Evolutionary conservation across 2,113 vertebrate species (phyloP), one percentile per base, ranked within the genome.

Genomic region (Gracilinanus agilis): DNA sequence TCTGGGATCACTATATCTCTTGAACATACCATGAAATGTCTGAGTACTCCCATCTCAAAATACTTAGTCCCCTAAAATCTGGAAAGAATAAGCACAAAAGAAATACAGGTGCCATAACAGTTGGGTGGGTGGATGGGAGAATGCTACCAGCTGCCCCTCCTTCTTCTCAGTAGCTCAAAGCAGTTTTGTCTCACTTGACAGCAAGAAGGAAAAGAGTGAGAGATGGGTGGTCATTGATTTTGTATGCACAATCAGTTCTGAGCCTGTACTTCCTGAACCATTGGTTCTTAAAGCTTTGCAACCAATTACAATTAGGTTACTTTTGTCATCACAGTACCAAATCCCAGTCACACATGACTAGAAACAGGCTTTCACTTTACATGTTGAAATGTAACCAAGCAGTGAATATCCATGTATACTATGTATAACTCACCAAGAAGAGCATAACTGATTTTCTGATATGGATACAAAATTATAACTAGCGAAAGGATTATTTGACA

Each of bases 111-210:
- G 40, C 67, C 67, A 40, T 83, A n/a, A 40, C 67, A 83, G 67
- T 83, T 83, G 67, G 67, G 67, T 83, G n/a, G 67, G 67, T 83
- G n/a, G 67, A 34, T 83, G 67, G 67, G 67, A 6, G 34, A 83
- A 83, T 83, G 67, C n/a, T 83, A 34, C 67, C n/a, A 83, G n/a
- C 34, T 40, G 67, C n/a, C 67, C n/a, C 67, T 83, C 67, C n/a
- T 83, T 40, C 67, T 19, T 40, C n/a, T 40, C 16, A 21, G n/a
- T 83, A 83, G 34, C 67, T 83, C 67, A 83, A 83, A 83, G 67
- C 67, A 83, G n/a, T 83, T 83, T 83, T 83, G 67, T 83, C 67
- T 83, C n/a, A 40, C n/a, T 83, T 83, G 67, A 83, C 67, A 83
- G 67, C 67, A 40, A n/a, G 34, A 83, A 83, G 67, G 67, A 83